These are phyloP conservation scores for Electrophaes corylata DNA, from an alignment of 2,888 invertebrate genomes.

Conservation along the genomic window DNA sequence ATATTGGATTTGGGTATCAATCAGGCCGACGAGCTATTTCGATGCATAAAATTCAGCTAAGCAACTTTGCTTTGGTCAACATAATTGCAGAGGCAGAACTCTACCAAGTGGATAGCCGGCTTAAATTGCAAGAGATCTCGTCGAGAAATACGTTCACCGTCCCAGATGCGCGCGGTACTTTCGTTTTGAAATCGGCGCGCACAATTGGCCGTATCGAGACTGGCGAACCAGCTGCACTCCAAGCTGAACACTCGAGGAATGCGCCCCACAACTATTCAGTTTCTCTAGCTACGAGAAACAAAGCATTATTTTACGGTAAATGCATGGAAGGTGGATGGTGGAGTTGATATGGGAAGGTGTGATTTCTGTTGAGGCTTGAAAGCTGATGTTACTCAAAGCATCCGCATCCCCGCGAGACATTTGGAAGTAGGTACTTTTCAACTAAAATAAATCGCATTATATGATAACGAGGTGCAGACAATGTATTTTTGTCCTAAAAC, in stretches of 20 bases:
- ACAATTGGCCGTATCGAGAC: constrained; percentile 82
- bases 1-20: no score
- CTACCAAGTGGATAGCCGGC: constrained; percentile 18
- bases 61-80: neutral
- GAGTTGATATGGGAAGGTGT: neutral
- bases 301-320: constrained; percentile 9
- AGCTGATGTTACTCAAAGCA: neutral
- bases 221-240: constrained; percentile 64
- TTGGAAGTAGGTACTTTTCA: neutral
- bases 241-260: constrained; percentile 58
- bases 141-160: constrained; percentile 83
- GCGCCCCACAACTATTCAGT: constrained; percentile 59
- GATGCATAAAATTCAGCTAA: neutral
- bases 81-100: neutral
- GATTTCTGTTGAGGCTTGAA: neutral
- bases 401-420: neutral
- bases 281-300: constrained; percentile 22
- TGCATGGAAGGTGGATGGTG: no score
- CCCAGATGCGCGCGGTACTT: constrained; percentile 83
- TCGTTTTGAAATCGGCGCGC: constrained; percentile 83
- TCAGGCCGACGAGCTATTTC: neutral
- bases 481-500: neutral
- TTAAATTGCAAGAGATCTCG: constrained; percentile 78
- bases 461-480: neutral
- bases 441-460: neutral